Conservation (phyloP, 2,113 vertebrate genomes). For the Hirundichthys speculiger region DNA sequence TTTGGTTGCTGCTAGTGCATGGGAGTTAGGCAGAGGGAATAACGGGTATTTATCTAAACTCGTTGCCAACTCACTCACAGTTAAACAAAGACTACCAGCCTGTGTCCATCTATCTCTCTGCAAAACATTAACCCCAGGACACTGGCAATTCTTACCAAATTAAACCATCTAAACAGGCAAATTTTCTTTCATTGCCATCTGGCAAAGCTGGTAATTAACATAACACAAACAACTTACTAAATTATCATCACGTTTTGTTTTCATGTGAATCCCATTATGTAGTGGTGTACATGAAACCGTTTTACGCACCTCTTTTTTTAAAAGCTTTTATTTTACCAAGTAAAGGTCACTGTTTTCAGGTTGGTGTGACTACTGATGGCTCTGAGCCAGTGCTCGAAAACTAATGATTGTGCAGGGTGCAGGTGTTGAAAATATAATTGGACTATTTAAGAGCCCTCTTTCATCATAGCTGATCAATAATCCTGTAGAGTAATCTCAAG, state of each 20-base stretch:
- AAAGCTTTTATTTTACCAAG: too few relatives aligned
- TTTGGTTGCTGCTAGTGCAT: slow-evolving; percentile 19
- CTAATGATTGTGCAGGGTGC: slow-evolving; percentile 55
- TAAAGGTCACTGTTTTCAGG: neutral
- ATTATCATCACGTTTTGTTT: slow-evolving; percentile 42
- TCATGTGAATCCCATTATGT: neutral
- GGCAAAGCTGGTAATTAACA: slow-evolving; percentile 57
- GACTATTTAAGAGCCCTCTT: slow-evolving; percentile 60
- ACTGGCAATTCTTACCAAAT: slow-evolving; percentile 58
- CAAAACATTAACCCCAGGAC: slow-evolving; percentile 56
- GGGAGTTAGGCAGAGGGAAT: slow-evolving; percentile 22
- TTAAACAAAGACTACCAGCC: slow-evolving; percentile 2
- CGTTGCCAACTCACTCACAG: slow-evolving; percentile 46
- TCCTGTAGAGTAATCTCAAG: slow-evolving; percentile 55
- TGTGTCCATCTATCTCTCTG: slow-evolving; percentile 25
- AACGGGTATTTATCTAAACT: slow-evolving; percentile 65
- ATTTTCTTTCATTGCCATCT: slow-evolving; percentile 62
- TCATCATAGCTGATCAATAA: slow-evolving; percentile 74
- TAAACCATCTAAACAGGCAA: slow-evolving; percentile 53
- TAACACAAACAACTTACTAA: slow-evolving; percentile 58
- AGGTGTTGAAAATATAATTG: slow-evolving; percentile 67
- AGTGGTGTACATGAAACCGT: neutral
- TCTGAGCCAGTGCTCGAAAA: slow-evolving; percentile 63
- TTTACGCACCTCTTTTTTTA: too few relatives aligned
- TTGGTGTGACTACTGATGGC: slow-evolving; percentile 39